Evolutionary conservation across 2,113 vertebrate species (phyloP), one percentile per base, ranked within the genome.

Genomic region (Rhizomys pruinosus): DNA sequence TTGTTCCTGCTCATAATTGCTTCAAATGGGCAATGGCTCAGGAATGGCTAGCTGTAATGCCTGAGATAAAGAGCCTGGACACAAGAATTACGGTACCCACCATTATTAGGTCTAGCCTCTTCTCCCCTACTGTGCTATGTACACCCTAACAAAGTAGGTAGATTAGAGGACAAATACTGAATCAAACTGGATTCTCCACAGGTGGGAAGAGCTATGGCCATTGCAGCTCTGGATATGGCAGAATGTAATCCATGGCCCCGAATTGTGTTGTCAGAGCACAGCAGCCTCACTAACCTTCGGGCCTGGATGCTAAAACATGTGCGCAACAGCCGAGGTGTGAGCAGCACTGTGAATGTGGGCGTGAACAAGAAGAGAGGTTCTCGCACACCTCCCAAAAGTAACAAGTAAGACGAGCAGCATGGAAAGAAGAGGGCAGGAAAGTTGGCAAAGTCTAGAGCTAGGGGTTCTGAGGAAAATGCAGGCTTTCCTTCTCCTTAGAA

Each of bases 181-280:
- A 37, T 0, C 77, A 20, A 11, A n/a, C 12, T 16, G 2, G 68
- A 88, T 72, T 85, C 37, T 27, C 39, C 34, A 72, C 97, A 99
- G 99, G 99, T 99, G 42, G 99, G 99, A 0, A 98, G 99, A 69
- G 99, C 99, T 0, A 95, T 99, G 84, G 99, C 99, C 0, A 96
- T 99, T 71, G 99, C 99, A 0, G 99, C 99, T 0, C 98, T 99
- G 97, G 99, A 99, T 87, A 99, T 99, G 99, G 98, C 98, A 0
- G 99, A 99, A 73, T 98, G 98, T 94, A 99, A 99, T 89, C 99
- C 99, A 0, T 99, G 99, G 99, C 98, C 99, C 0, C 98, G 99
- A 5, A 98, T 99, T 16, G 97, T 99, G 87, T 98, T 99, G 44
- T 99, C 99, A 0, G 99, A 99, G 97, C 99, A 99, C 98, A 98